Evolutionary conservation across 1,140 invertebrate species (phyloP).

Genomic region (Brachionus angularis): DNA sequence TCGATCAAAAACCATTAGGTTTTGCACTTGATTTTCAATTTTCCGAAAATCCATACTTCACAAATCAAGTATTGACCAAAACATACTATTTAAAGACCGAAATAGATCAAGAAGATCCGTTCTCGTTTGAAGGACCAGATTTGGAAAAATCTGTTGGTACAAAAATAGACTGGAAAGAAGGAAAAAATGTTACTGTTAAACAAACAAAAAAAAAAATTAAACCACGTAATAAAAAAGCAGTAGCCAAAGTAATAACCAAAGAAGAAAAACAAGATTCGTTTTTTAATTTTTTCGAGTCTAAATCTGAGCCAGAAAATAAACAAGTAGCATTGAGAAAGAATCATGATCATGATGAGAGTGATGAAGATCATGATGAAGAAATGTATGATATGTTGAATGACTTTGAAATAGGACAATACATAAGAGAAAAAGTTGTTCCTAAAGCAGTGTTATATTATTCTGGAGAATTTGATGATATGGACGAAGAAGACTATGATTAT

Average conservation of each 20-base stretch:
- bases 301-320: conserved; percentile 23
- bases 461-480: conserved; percentile 59
- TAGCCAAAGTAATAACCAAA: conserved; percentile 85
- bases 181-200: conserved; percentile 93
- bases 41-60: conserved; percentile 87
- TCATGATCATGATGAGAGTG: conserved; percentile 8
- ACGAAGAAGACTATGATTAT: conserved; percentile 51
- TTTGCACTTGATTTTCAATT: conserved; percentile 92
- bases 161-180: conserved; percentile 86
- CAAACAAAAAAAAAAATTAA: conserved; percentile 96
- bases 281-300: conserved; percentile 95
- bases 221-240: conserved; percentile 80
- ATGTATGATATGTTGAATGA: conserved; percentile 58
- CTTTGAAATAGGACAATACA: conserved; percentile 95
- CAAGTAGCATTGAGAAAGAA: conserved; percentile 6
- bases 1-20: conserved; percentile 57
- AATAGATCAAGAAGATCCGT: conserved; percentile 84
- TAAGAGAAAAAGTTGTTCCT: conserved; percentile 84
- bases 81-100: conserved; percentile 88
- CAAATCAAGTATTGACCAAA: conserved; percentile 85
- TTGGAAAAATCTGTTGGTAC: conserved; percentile 82
- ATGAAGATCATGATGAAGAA: conserved; percentile 32
- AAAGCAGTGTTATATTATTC: conserved; percentile 89
- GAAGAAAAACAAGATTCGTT: conserved; percentile 80
- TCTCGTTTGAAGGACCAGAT: conserved; percentile 94